Evolutionary conservation across 2,888 invertebrate genomes (phyloP).

Genomic region (Biston stratarius): DNA sequence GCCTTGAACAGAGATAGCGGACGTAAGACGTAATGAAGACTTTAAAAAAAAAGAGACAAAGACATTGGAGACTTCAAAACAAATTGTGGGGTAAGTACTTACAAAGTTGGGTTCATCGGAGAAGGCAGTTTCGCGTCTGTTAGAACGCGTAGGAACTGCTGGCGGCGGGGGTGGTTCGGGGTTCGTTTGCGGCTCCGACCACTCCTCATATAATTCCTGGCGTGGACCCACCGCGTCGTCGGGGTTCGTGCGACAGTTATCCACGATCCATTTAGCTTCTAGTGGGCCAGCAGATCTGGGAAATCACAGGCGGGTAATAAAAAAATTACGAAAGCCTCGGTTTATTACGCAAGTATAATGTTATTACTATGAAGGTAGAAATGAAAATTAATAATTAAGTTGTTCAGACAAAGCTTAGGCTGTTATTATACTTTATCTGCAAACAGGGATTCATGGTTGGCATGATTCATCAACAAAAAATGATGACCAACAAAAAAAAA

Average conservation of each 20-base stretch:
- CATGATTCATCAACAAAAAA: too few relatives aligned
- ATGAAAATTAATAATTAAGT: too few relatives aligned
- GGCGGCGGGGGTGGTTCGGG: slow-evolving; percentile 38
- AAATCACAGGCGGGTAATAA: background rate
- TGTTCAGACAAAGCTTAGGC: too few relatives aligned
- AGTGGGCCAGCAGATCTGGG: slow-evolving; percentile 80
- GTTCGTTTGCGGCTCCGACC: slow-evolving; percentile 60
- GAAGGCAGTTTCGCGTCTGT: background rate
- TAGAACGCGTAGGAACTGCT: slow-evolving; percentile 15
- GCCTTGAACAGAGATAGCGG: too few relatives aligned
- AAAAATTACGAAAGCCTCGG: too few relatives aligned
- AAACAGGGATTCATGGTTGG: too few relatives aligned
- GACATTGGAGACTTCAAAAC: background rate
- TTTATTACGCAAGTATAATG: too few relatives aligned
- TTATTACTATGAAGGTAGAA: too few relatives aligned
- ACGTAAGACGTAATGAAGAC: too few relatives aligned
- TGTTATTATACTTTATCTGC: too few relatives aligned
- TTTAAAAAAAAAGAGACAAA: background rate
- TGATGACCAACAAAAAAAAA: too few relatives aligned
- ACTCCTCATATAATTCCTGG: slow-evolving; percentile 82
- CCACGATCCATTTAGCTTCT: slow-evolving; percentile 88
- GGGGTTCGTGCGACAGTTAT: slow-evolving; percentile 88
- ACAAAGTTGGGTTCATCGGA: background rate
- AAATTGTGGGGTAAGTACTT: background rate
- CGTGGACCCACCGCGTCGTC: slow-evolving; percentile 84